Conservation (phyloP, 2,113 vertebrate species). For the Donacobius atricapilla region DNA sequence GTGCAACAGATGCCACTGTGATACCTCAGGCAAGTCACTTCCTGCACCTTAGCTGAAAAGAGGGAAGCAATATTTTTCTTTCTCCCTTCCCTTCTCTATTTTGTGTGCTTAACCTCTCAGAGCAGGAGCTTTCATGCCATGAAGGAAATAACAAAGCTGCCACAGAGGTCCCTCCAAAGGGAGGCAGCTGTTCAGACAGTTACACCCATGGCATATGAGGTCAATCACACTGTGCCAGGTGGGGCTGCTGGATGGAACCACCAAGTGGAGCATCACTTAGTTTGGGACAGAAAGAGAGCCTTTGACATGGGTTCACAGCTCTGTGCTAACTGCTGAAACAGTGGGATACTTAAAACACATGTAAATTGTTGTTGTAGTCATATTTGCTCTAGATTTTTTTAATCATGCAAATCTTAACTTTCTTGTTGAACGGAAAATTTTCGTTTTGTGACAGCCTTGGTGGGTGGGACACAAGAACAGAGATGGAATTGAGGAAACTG, state of each 20-base stretch:
- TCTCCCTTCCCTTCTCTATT: neutral
- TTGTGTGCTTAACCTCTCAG: neutral
- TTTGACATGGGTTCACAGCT: neutral
- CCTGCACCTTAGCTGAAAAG: neutral
- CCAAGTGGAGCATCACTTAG: neutral
- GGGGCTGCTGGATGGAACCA: neutral
- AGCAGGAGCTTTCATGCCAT: neutral
- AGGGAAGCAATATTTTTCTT: neutral
- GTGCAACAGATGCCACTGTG: neutral
- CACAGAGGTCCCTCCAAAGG: neutral
- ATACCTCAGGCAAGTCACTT: neutral
- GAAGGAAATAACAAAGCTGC: neutral
- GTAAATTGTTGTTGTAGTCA: neutral
- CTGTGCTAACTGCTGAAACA: neutral
- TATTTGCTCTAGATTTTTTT: neutral
- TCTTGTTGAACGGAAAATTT: neutral
- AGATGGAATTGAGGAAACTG: neutral
- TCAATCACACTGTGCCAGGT: neutral
- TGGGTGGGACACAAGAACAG: neutral
- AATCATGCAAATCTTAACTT: neutral
- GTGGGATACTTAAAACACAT: neutral
- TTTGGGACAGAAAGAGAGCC: neutral
- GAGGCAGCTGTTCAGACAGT: neutral
- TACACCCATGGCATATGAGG: rapidly evolving
- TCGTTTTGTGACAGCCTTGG: neutral